A percentile compares a stretch with the other conserved stretches of the same genome.
Conservation (phyloP, 2,888 invertebrate genomes). For the Venusia cambrica region DNA sequence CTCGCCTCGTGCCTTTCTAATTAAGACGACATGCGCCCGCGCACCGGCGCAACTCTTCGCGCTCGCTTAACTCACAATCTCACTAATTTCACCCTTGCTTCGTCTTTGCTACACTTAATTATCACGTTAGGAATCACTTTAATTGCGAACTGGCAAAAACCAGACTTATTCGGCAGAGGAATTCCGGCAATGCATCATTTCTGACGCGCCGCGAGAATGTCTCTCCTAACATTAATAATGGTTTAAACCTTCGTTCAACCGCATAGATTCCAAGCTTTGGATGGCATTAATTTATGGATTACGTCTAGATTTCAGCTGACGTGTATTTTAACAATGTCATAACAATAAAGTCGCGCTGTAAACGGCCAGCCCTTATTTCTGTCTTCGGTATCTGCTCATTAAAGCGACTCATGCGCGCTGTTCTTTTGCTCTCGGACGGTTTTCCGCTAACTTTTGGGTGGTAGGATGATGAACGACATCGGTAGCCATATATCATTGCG, state of each 20-base stretch:
- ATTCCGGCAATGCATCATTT: slow-evolving; percentile 8
- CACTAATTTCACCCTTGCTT: slow-evolving; percentile 47
- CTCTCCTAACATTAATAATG: slow-evolving; percentile 23
- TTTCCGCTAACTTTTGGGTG: slow-evolving; percentile 80
- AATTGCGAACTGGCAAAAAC: slow-evolving; percentile 9
- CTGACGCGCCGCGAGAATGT: slow-evolving; percentile 5
- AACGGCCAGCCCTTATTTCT: slow-evolving; percentile 73
- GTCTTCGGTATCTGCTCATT: slow-evolving; percentile 78
- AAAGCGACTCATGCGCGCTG: slow-evolving; percentile 60
- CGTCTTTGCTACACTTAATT: slow-evolving; percentile 35
- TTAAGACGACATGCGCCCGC: slow-evolving; percentile 75
- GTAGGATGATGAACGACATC: slow-evolving; percentile 77
- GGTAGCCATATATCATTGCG: slow-evolving; percentile 75
- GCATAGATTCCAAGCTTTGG: slow-evolving; percentile 22
- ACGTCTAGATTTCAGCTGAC: slow-evolving; percentile 51
- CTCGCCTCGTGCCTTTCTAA: slow-evolving; percentile 69
- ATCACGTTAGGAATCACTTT: slow-evolving; percentile 30
- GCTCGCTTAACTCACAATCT: slow-evolving; percentile 55
- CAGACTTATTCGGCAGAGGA: slow-evolving; percentile 4
- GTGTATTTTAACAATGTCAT: slow-evolving; percentile 71
- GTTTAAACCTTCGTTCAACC: slow-evolving; percentile 24
- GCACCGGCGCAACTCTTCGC: slow-evolving; percentile 60
- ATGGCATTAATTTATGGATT: slow-evolving; percentile 44
- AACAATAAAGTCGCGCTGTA: slow-evolving; percentile 70
- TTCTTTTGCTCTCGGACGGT: slow-evolving; percentile 65